Evolutionary conservation across 2,797 vertebrate genomes (phyloP).

Genomic region (Cryptoprocta ferox): DNA sequence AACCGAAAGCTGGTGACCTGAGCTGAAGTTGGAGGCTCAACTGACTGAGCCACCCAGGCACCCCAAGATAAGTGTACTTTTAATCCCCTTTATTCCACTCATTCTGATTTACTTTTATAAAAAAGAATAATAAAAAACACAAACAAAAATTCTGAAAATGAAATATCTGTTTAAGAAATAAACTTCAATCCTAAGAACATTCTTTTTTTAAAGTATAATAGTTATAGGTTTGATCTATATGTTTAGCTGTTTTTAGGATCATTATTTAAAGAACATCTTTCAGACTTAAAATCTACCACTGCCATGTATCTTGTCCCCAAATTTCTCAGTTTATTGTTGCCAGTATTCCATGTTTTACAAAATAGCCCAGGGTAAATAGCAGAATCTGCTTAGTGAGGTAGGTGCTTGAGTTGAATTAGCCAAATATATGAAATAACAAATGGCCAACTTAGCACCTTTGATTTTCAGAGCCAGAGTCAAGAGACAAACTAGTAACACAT

Average conservation of each 20-base stretch:
- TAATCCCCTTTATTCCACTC: background rate
- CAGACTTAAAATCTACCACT: background rate
- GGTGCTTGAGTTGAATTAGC: background rate
- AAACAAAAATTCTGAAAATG: background rate
- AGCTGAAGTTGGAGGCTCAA: too few species aligned
- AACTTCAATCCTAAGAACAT: background rate
- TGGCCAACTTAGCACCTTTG: background rate
- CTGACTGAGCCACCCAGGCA: too few species aligned
- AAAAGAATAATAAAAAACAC: background rate
- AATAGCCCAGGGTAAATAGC: background rate
- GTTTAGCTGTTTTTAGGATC: background rate
- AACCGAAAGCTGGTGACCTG: too few species aligned
- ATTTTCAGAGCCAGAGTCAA: slow-evolving; percentile 9
- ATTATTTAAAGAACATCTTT: slow-evolving; percentile 35
- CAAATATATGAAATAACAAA: background rate
- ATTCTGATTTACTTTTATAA: background rate
- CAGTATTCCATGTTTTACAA: background rate
- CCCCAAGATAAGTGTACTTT: background rate
- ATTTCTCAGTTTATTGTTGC: slow-evolving; percentile 1
- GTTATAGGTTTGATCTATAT: background rate
- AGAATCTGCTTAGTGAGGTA: background rate
- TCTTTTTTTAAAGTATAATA: background rate
- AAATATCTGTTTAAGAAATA: background rate
- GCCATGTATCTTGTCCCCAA: background rate
- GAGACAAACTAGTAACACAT: background rate